These are phyloP conservation scores for Trichonephila clavata DNA, from an alignment of 1,140 invertebrate genomes.

Conservation along the genomic window DNA sequence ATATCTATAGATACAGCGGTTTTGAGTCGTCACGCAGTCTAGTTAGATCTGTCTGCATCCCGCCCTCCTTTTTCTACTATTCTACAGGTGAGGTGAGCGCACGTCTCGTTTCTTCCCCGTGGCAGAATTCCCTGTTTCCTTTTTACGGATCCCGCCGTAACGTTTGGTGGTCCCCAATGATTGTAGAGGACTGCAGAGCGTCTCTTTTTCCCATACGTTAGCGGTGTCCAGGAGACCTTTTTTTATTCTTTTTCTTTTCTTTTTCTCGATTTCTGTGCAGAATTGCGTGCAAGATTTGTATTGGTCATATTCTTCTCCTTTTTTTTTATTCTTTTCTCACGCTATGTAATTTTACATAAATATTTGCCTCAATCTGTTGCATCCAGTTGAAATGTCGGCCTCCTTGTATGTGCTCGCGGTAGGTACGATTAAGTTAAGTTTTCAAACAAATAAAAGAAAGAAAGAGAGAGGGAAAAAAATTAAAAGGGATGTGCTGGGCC, in stretches of 20 bases:
- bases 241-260: conserved; percentile 3
- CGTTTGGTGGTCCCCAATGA: conserved; percentile 42
- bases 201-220: conserved; percentile 3
- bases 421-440: conserved; percentile 50
- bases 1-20: conserved; percentile 22
- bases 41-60: conserved; percentile 63
- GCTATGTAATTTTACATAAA: conserved; percentile 54
- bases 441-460: conserved; percentile 2
- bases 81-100: conserved; percentile 24
- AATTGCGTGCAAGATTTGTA: conserved; percentile 51
- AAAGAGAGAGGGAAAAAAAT: background rate
- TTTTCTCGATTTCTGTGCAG: background rate
- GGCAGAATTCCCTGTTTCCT: conserved; percentile 22
- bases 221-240: background rate
- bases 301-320: background rate
- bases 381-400: conserved; percentile 38
- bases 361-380: conserved; percentile 32
- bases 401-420: conserved; percentile 34
- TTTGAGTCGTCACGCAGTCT: conserved; percentile 61
- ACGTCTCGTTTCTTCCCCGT: conserved; percentile 37
- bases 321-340: background rate
- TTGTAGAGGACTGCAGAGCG: background rate
- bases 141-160: conserved; percentile 17
- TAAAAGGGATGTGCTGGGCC: background rate
- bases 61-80: conserved; percentile 42